phyloP scores from a whole-genome alignment of 2,113 vertebrate species.

The Chamaetylas fuelleborni region DNA sequence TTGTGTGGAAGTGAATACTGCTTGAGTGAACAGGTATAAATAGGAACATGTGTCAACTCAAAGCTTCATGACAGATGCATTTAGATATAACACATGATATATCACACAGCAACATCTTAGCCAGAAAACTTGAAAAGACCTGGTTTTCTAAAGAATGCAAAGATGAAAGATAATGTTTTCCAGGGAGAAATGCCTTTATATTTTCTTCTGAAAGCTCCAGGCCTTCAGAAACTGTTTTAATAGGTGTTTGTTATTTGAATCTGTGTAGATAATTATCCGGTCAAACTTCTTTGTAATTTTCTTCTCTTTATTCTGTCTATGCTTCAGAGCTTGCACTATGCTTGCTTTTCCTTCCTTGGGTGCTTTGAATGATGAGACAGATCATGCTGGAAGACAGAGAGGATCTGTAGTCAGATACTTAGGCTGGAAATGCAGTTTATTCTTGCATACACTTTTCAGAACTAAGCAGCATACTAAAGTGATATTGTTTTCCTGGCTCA shows the following conservation, averaged over 20 bases:
- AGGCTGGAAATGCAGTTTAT: neutral
- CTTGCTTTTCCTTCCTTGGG: neutral
- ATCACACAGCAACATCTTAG: slow-evolving; percentile 49
- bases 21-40: slow-evolving; percentile 39
- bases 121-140: slow-evolving; percentile 49
- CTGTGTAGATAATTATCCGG: slow-evolving; percentile 1
- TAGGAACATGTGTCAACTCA: slow-evolving; percentile 54
- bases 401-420: neutral
- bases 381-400: neutral
- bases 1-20: neutral
- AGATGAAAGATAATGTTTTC: slow-evolving; percentile 60
- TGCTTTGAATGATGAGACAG: neutral
- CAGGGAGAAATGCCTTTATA: slow-evolving; percentile 19
- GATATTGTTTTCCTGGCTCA: neutral
- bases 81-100: slow-evolving; percentile 62
- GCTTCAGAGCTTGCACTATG: neutral
- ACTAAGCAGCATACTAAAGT: neutral
- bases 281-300: slow-evolving; percentile 19
- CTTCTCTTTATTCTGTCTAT: neutral
- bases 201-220: slow-evolving; percentile 22
- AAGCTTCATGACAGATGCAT: slow-evolving; percentile 50
- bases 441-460: neutral
- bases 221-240: slow-evolving; percentile 29
- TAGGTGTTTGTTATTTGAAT: slow-evolving; percentile 21
- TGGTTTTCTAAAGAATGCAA: slow-evolving; percentile 54